Conservation (phyloP, 2,888 invertebrate genomes). For the Macrosiphum euphorbiae region DNA sequence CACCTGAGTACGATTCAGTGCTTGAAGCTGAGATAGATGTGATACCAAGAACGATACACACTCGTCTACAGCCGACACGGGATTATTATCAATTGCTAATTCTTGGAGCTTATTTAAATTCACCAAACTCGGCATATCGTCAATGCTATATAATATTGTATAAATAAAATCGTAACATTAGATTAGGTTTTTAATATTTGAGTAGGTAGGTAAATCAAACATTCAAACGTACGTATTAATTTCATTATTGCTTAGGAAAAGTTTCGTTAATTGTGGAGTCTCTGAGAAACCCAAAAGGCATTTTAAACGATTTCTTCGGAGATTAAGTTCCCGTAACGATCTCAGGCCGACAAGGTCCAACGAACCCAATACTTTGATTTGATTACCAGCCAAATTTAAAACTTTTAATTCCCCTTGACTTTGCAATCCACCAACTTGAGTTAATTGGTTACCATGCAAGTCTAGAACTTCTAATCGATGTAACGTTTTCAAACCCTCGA, state of each 20-base stretch:
- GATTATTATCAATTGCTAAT: conserved; percentile 89
- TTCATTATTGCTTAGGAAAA: conserved; percentile 88
- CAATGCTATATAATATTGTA: conserved; percentile 75
- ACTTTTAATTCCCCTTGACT: conserved; percentile 85
- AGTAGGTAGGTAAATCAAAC: neutral
- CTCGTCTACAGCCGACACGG: conserved; percentile 84
- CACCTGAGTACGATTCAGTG: conserved; percentile 80
- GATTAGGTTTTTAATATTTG: neutral
- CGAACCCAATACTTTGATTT: conserved; percentile 82
- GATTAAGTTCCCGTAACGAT: conserved; percentile 87
- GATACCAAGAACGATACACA: conserved; percentile 86
- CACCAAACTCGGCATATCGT: conserved; percentile 86
- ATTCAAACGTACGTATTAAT: conserved; percentile 74
- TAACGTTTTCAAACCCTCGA: conserved; percentile 81
- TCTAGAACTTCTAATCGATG: conserved; percentile 90
- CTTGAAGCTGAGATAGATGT: conserved; percentile 80
- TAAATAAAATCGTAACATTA: neutral
- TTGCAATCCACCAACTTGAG: conserved; percentile 79
- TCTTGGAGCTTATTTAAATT: conserved; percentile 84
- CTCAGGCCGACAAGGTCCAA: conserved; percentile 84
- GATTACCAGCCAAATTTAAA: conserved; percentile 93
- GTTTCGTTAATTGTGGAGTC: conserved; percentile 81
- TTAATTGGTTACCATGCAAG: conserved; percentile 92
- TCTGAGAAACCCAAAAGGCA: conserved; percentile 86
- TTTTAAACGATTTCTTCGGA: conserved; percentile 86